These are phyloP conservation scores for Hipparchia semele DNA, from an alignment of 2,888 invertebrate species.

Conservation along the genomic window DNA sequence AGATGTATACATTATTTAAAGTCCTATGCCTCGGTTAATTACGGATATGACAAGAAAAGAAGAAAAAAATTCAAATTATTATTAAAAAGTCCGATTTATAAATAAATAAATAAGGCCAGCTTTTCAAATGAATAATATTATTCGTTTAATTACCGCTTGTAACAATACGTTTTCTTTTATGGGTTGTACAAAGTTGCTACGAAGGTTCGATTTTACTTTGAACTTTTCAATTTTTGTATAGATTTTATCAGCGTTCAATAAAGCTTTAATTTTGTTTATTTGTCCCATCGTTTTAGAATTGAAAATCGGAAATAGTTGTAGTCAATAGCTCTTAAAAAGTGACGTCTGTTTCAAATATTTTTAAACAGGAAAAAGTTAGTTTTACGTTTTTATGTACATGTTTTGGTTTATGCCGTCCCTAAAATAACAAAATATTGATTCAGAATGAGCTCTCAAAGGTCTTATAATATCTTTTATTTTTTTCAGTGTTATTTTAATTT, in stretches of 20 bases:
- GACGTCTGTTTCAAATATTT: neutral
- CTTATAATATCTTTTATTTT: neutral
- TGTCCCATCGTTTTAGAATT: slow-evolving; percentile 74
- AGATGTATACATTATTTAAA: slow-evolving; percentile 54
- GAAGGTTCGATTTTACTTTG: slow-evolving; percentile 18
- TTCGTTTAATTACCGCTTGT: neutral
- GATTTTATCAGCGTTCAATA: slow-evolving; percentile 42
- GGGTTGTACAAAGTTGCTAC: neutral
- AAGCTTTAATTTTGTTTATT: slow-evolving; percentile 71
- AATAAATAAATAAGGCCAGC: slow-evolving; percentile 14
- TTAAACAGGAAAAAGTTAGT: neutral
- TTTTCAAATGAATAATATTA: slow-evolving; percentile 22
- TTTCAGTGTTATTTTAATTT: neutral
- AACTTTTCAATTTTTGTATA: slow-evolving; percentile 26
- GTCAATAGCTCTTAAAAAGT: slow-evolving; percentile 67
- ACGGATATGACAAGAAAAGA: slow-evolving; percentile 4
- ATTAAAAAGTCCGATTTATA: neutral
- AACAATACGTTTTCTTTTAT: too few species aligned
- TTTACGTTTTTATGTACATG: neutral
- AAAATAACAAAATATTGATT: neutral
- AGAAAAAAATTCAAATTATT: neutral
- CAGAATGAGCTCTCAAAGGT: neutral
- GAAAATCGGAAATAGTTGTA: slow-evolving; percentile 55
- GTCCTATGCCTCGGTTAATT: neutral
- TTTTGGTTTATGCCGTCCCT: slow-evolving; percentile 16